Evolutionary conservation across 2,113 vertebrate species (phyloP).

Genomic region (Sminthopsis crassicaudata): DNA sequence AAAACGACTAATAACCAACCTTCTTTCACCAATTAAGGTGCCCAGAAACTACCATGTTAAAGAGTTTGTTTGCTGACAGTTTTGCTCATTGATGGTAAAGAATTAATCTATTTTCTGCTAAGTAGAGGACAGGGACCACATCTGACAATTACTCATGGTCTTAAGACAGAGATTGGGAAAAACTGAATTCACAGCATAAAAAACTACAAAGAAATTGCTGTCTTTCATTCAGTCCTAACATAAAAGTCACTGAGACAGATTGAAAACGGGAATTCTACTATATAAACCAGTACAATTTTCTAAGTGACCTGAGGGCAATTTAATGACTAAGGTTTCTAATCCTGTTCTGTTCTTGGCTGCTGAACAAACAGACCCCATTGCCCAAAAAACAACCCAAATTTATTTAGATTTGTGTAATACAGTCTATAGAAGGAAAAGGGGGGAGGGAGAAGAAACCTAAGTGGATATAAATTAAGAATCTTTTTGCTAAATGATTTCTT

Average conservation of each 20-base stretch:
- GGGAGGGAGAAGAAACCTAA: not conserved
- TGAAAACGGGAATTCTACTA: conserved; percentile 15
- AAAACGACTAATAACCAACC: conserved; percentile 49
- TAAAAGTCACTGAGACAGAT: not conserved
- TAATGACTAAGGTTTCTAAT: conserved; percentile 24
- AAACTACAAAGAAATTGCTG: not conserved
- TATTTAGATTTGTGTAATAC: conserved; percentile 29
- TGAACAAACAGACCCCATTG: not conserved
- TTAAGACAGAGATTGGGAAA: conserved; percentile 51
- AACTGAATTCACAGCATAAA: rapidly evolving
- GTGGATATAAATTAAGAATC: conserved; percentile 32
- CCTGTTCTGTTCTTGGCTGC: conserved; percentile 15
- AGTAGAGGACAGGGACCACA: conserved; percentile 66
- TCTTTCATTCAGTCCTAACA: conserved; percentile 26
- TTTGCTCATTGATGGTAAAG: conserved; percentile 80
- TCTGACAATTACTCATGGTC: conserved; percentile 28
- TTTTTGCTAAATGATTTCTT: conserved; percentile 10
- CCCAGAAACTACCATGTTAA: conserved; percentile 74
- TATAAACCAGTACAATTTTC: conserved; percentile 15
- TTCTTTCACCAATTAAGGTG: conserved; percentile 25
- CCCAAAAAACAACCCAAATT: conserved; percentile 33
- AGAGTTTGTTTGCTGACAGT: conserved; percentile 75
- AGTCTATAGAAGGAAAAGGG: conserved; percentile 16
- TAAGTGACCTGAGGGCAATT: conserved; percentile 9
- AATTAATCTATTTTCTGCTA: conserved; percentile 79